Evolutionary conservation across 2,797 vertebrate species (phyloP).

Genomic region (Cygnus olor): DNA sequence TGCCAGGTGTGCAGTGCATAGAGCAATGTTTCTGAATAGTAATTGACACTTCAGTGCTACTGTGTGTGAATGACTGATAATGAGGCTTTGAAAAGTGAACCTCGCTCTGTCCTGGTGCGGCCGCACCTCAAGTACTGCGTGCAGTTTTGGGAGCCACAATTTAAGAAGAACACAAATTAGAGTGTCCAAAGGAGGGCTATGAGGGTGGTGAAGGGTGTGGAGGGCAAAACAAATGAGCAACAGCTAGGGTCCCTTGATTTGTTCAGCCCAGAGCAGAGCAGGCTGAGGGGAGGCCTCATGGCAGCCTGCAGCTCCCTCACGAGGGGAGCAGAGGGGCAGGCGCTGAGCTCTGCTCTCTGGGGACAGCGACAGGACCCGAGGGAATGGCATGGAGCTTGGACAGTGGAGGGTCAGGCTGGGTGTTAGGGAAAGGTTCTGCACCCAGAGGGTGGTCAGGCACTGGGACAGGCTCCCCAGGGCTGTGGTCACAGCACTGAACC

Average conservation of each 20-base stretch:
- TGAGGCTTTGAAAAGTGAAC: neutral
- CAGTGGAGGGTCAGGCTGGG: neutral
- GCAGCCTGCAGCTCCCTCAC: neutral
- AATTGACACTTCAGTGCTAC: neutral
- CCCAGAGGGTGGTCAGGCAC: neutral
- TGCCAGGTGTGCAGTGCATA: fast-evolving
- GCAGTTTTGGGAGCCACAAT: neutral
- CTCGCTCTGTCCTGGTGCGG: neutral
- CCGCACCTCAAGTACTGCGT: neutral
- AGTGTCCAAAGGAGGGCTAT: neutral
- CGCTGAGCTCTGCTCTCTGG: neutral
- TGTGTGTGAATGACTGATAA: neutral
- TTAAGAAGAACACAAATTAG: neutral
- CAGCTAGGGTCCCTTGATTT: neutral
- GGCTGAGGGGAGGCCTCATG: neutral
- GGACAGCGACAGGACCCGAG: neutral
- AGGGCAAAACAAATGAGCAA: neutral
- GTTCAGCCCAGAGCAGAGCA: neutral
- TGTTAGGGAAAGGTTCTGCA: neutral
- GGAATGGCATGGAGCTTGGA: neutral
- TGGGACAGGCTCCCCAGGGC: neutral
- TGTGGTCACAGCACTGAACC: too few species aligned
- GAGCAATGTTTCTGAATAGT: neutral
- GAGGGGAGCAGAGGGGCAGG: neutral
- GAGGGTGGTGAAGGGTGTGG: neutral